Percentiles rank a stretch among this genome's conserved stretches.
Conservation (phyloP, 2,888 invertebrate genomes). For the Tiliacea citrago region DNA sequence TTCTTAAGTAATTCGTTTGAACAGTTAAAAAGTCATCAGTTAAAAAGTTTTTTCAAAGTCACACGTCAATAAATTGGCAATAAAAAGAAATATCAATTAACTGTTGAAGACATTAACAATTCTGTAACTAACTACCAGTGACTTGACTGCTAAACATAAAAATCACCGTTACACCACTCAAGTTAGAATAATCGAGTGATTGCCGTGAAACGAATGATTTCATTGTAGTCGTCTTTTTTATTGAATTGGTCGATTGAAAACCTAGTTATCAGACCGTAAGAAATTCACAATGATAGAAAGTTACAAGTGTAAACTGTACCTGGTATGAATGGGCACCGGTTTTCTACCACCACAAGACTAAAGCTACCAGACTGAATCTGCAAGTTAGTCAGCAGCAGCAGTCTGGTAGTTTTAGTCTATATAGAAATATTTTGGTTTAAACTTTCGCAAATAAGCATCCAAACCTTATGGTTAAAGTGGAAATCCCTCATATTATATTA, state of each 20-base stretch:
- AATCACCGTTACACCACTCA: constrained; percentile 21
- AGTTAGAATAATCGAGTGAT: constrained; percentile 32
- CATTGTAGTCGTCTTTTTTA: constrained; percentile 11
- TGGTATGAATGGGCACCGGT: not conserved
- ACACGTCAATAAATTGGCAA: not conserved
- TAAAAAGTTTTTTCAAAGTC: too few species aligned
- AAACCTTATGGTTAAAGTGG: too few species aligned
- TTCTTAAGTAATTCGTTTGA: too few species aligned
- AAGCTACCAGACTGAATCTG: too few species aligned
- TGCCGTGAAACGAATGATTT: constrained; percentile 16
- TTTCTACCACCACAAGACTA: too few species aligned
- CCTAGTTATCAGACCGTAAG: not conserved
- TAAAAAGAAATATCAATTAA: not conserved
- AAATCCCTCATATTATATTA: too few species aligned
- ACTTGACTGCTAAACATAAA: not conserved
- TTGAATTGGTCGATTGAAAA: not conserved
- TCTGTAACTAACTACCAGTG: not conserved
- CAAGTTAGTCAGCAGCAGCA: too few species aligned
- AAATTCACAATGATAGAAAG: constrained; percentile 22
- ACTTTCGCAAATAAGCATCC: too few species aligned
- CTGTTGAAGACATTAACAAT: not conserved
- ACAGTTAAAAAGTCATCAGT: not conserved
- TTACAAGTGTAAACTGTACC: not conserved
- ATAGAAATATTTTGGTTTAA: too few species aligned
- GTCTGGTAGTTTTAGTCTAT: too few species aligned